These are phyloP conservation scores for Cataglyphis albicans DNA, from an alignment of 2,888 invertebrate genomes.

Conservation along the genomic window DNA sequence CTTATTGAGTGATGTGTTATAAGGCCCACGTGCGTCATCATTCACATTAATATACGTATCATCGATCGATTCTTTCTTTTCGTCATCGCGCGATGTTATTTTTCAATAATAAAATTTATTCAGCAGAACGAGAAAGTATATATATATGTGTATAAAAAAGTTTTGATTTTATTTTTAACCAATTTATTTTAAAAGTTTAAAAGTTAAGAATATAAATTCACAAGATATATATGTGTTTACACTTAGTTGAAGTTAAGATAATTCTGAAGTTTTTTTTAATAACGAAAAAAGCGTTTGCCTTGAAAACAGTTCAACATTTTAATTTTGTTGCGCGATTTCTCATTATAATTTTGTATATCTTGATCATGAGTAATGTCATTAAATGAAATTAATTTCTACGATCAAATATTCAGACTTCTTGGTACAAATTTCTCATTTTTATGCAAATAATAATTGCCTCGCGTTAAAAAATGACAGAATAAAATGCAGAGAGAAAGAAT, in stretches of 20 bases:
- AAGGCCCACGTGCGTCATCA: slow-evolving; percentile 60
- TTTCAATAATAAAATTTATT: not conserved
- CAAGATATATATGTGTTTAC: not conserved
- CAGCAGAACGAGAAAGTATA: not conserved
- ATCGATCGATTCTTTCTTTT: slow-evolving; percentile 55
- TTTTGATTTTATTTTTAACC: not conserved
- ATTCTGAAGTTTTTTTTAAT: slow-evolving; percentile 9
- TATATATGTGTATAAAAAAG: not conserved
- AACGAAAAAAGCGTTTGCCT: not conserved
- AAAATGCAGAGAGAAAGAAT: slow-evolving; percentile 17
- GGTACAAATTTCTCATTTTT: slow-evolving; percentile 33
- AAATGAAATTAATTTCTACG: slow-evolving; percentile 31
- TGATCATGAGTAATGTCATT: slow-evolving; percentile 28
- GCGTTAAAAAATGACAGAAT: slow-evolving; percentile 22
- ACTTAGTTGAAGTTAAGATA: not conserved
- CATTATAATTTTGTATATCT: slow-evolving; percentile 32
- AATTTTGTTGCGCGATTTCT: slow-evolving; percentile 8
- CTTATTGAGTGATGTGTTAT: not conserved
- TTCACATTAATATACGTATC: slow-evolving; percentile 51
- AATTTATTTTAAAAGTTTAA: not conserved
- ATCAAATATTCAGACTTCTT: slow-evolving; percentile 17
- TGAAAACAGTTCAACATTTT: not conserved
- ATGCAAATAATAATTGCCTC: slow-evolving; percentile 40
- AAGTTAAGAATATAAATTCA: not conserved
- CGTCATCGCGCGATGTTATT: not conserved